Base-by-base conservation (phyloP, 2,888 invertebrate species). In the Andrena chrysosceles region DNA sequence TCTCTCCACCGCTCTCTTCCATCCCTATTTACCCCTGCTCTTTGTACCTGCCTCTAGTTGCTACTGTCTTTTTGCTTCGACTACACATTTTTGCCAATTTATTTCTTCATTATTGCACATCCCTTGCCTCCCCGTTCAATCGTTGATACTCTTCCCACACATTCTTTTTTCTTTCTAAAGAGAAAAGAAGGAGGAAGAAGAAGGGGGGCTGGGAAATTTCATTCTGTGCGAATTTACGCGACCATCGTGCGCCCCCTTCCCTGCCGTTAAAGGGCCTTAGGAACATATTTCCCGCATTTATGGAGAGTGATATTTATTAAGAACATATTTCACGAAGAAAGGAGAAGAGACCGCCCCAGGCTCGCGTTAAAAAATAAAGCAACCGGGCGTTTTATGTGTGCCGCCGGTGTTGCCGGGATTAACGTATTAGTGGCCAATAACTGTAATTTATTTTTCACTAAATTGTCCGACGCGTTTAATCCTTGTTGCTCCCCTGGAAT, bases 401-500 rank as follows among this genome's bases (percentile, higher is more conserved):
- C 33, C 66, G 7, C 6, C 48, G n/a, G 33, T 71, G 29, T 23
- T 8, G 48, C 2, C 4, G 5, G 63, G 81, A 81, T 83, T 76
- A 82, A 68, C 56, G 66, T 71, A 80, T 78, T 78, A 78, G 54
- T 29, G 62, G 54, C 67, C 80, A 68, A 72, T 80, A 80, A 80
- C 67, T 52, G 78, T 77, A 80, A 80, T 78, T 73, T 83, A 81
- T 74, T 62, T 72, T 73, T 75, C 67, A 29, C 64, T 69, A 66
- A 81, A 81, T 76, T 35, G 52, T 35, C 10, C 35, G 23, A 3
- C 48, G 8, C 16, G 26, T 71, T 71, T 81, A 77, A 82, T 78
- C 71, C 62, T 26, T 76, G 52, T 35, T 26, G 33, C 26, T 10
- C 33, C n/a, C 42, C 13, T 42, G 54, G 35, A 71, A 71, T 80